Percentiles rank a stretch among this genome's conserved stretches.
Evolutionary conservation across 2,113 vertebrate genomes (phyloP).

Genomic region (Nettapus auritus): DNA sequence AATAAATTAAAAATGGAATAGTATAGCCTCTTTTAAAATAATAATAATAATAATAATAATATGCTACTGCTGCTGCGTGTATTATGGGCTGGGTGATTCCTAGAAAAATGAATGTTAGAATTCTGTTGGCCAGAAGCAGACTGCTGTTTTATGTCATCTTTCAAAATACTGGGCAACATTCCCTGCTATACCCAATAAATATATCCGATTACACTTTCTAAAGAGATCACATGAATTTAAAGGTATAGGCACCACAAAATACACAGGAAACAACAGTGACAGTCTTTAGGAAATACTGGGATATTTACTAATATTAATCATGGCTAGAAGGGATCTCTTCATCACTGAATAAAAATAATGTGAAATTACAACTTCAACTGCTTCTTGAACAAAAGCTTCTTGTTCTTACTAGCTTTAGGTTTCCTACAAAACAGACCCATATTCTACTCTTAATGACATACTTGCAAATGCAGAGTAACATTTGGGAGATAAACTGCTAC

Average conservation of each 20-base stretch:
- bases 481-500: not conserved
- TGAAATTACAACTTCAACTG: not conserved
- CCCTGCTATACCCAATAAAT: not conserved
- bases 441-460: not conserved
- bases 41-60: too few species aligned
- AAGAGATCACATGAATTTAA: not conserved
- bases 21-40: not conserved
- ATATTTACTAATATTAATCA: not conserved
- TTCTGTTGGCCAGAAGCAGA: not conserved
- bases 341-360: not conserved
- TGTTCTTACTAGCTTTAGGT: not conserved
- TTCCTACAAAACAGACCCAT: not conserved
- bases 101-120: not conserved
- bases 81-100: not conserved
- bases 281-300: not conserved
- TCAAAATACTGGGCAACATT: not conserved
- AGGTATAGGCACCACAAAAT: not conserved
- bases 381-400: not conserved
- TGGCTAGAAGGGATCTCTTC: not conserved
- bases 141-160: not conserved
- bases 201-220: not conserved
- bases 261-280: not conserved
- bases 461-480: not conserved
- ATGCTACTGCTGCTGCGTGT: fast-evolving
- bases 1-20: not conserved